A percentile compares a stretch with the other conserved stretches of the same genome.
Evolutionary conservation across 64 coral and sea anemone genomes (phyloP).

Genomic region (Montipora capricornis): DNA sequence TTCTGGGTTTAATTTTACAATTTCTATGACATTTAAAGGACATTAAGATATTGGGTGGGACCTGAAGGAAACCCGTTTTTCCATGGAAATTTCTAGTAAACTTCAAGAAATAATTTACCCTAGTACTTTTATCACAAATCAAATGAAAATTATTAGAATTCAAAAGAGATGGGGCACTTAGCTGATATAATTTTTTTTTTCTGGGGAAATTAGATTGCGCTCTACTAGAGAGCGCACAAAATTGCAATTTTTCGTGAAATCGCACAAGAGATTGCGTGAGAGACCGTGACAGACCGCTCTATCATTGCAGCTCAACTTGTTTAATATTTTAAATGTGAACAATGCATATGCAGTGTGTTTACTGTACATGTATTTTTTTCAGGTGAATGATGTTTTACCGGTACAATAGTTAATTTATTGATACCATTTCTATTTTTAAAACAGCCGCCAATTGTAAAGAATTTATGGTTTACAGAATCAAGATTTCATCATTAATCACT

Average conservation of each 20-base stretch:
- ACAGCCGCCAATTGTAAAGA: too few relatives aligned
- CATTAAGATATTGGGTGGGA: neutral
- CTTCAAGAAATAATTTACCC: neutral
- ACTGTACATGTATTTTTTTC: too few relatives aligned
- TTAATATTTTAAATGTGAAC: too few relatives aligned
- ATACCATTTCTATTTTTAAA: too few relatives aligned
- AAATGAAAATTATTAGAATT: neutral
- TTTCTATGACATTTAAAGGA: slow-evolving; percentile 4
- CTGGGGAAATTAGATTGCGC: slow-evolving; percentile 11
- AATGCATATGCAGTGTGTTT: too few relatives aligned
- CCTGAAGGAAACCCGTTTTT: neutral
- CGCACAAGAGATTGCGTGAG: slow-evolving; percentile 11
- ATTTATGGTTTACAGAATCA: too few relatives aligned
- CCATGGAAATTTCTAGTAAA: neutral
- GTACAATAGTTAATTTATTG: too few relatives aligned
- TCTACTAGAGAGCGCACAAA: neutral
- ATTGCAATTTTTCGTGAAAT: slow-evolving; percentile 10
- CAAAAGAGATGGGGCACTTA: neutral
- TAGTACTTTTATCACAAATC: slow-evolving; percentile 18
- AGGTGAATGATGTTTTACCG: too few relatives aligned
- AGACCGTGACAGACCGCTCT: neutral
- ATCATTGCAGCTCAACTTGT: too few relatives aligned
- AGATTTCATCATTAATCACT: too few relatives aligned
- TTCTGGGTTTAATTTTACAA: neutral
- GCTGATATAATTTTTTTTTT: neutral